phyloP scores from a whole-genome alignment of 2,797 vertebrate genomes.

The Sebastes miniatus region DNA sequence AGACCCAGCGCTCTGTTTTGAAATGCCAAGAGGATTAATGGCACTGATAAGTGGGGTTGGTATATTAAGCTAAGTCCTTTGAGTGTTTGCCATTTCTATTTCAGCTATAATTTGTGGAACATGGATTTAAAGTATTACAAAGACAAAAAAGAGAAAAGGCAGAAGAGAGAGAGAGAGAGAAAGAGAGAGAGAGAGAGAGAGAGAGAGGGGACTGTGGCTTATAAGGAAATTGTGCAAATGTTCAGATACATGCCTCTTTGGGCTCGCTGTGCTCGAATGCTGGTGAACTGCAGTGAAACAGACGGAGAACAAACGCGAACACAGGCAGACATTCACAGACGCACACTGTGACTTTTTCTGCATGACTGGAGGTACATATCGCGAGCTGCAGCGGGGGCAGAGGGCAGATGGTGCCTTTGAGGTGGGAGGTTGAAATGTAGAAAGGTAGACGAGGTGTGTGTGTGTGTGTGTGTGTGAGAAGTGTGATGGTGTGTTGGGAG shows the following conservation, averaged over 20 bases:
- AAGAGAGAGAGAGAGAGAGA: not conserved
- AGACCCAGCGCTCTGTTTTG: constrained; percentile 25
- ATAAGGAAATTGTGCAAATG: not conserved
- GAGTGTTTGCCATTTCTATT: constrained; percentile 64
- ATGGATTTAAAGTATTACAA: constrained; percentile 47
- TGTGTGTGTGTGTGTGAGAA: not conserved
- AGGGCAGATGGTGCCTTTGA: constrained; percentile 73
- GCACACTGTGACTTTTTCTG: constrained; percentile 70
- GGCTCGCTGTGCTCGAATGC: not conserved
- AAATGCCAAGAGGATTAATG: constrained; percentile 75
- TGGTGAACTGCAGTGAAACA: constrained; percentile 52
- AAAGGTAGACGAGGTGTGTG: constrained; percentile 31
- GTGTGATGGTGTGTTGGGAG: not conserved
- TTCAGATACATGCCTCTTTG: constrained; percentile 24
- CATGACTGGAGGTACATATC: constrained; percentile 61
- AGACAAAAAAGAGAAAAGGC: constrained; percentile 31
- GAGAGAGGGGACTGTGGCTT: not conserved
- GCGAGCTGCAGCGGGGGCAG: constrained; percentile 54
- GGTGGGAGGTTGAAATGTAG: constrained; percentile 56
- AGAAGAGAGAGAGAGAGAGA: not conserved
- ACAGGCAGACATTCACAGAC: constrained; percentile 56
- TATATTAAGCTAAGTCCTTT: constrained; percentile 60
- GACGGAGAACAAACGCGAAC: constrained; percentile 59
- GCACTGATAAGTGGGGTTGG: constrained; percentile 49
- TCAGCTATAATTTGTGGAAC: constrained; percentile 39